phyloP scores from a whole-genome alignment of 2,888 invertebrate genomes.

The Elegia similella region DNA sequence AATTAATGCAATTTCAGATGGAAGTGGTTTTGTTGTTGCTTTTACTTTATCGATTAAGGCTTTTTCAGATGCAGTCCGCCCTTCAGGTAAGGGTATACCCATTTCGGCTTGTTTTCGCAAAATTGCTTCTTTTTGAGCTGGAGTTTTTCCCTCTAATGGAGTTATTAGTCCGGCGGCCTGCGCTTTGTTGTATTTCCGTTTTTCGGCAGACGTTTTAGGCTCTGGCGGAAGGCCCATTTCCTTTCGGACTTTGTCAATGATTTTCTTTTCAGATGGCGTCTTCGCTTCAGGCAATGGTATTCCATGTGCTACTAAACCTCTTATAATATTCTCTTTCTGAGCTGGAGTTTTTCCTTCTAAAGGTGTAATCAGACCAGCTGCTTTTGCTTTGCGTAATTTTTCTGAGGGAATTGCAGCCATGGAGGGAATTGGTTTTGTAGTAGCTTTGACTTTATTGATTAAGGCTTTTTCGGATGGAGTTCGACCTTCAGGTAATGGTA shows the following conservation, averaged over 20 bases:
- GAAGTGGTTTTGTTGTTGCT: neutral
- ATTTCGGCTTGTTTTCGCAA: conserved; percentile 3
- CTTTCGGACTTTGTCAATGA: conserved; percentile 4
- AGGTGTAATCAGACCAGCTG: conserved; percentile 22
- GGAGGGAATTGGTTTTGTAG: neutral
- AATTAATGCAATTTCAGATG: no score
- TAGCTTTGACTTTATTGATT: conserved; percentile 26
- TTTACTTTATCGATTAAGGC: neutral
- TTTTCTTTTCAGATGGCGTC: neutral
- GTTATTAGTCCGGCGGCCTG: neutral
- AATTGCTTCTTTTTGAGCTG: conserved; percentile 12
- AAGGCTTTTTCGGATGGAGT: conserved; percentile 33
- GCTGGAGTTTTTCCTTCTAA: conserved; percentile 26
- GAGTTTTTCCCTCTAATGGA: conserved; percentile 11
- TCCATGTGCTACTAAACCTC: neutral
- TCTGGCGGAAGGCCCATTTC: conserved; percentile 12
- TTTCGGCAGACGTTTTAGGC: conserved; percentile 1
- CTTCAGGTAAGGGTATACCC: conserved; percentile 6
- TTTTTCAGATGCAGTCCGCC: conserved; percentile 10
- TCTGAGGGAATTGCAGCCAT: neutral
- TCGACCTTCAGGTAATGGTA: conserved; percentile 30
- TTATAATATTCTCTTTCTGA: conserved; percentile 18
- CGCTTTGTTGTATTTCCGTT: neutral
- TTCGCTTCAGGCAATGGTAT: conserved; percentile 17
- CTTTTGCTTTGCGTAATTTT: conserved; percentile 6